These are phyloP conservation scores for Argyra leucocephala DNA, from an alignment of 2,888 invertebrate genomes.

Conservation along the genomic window DNA sequence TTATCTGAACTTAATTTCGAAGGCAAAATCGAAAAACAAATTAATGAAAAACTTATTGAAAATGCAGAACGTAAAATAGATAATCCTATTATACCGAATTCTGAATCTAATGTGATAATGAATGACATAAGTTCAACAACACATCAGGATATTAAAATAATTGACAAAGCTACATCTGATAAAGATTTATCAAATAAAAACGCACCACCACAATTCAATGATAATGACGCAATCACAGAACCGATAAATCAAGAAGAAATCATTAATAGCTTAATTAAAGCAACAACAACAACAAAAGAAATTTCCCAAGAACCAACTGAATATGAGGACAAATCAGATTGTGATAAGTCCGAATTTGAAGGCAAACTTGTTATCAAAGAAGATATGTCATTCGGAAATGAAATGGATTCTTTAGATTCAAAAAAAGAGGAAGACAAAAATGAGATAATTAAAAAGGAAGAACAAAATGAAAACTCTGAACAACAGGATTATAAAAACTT, in stretches of 20 bases:
- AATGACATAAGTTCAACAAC: neutral
- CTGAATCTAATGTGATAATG: neutral
- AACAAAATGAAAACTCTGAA: neutral
- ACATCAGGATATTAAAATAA: neutral
- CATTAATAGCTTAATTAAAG: neutral
- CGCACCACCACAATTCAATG: neutral
- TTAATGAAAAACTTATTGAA: conserved; percentile 1
- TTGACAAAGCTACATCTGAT: neutral
- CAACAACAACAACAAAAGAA: neutral
- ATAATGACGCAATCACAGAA: neutral
- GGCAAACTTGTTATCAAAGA: neutral
- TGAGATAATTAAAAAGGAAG: neutral
- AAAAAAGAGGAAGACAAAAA: neutral
- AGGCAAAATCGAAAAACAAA: conserved; percentile 8
- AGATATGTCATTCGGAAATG: neutral
- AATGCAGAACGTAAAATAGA: neutral
- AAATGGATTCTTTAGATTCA: neutral
- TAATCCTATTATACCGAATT: neutral
- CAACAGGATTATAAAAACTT: neutral
- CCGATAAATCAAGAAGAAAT: neutral
- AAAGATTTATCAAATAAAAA: neutral
- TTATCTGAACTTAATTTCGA: neutral
- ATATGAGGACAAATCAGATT: neutral
- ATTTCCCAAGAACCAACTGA: neutral
- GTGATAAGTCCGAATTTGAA: neutral